A percentile compares a stretch with the other conserved stretches of the same genome.
These are phyloP conservation scores for Eurystomus gularis DNA, from an alignment of 2,113 vertebrate genomes.

Conservation along the genomic window DNA sequence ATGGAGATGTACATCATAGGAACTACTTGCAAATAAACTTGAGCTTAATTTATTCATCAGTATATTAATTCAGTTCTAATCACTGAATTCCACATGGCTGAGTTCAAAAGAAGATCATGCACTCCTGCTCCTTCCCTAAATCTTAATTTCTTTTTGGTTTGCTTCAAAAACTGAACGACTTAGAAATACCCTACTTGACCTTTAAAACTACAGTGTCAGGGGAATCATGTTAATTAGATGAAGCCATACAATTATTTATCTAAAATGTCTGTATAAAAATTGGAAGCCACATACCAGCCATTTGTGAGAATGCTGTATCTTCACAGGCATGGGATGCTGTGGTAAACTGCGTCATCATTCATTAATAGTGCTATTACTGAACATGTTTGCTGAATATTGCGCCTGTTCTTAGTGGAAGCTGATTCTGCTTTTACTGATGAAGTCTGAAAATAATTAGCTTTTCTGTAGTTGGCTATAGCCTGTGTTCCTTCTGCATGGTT, in stretches of 20 bases:
- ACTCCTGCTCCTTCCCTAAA: not conserved
- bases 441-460: not conserved
- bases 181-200: conserved; percentile 21
- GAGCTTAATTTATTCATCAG: conserved; percentile 51
- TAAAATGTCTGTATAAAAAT: not conserved
- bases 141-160: conserved; percentile 34
- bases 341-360: not conserved
- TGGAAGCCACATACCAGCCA: not conserved
- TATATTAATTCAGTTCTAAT: conserved; percentile 61
- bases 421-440: not conserved
- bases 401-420: not conserved
- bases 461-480: not conserved
- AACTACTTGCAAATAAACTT: conserved; percentile 13
- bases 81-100: conserved; percentile 59
- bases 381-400: not conserved
- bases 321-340: not conserved
- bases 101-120: conserved; percentile 48
- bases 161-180: not conserved
- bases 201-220: conserved; percentile 20
- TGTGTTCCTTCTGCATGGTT: not conserved
- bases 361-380: not conserved
- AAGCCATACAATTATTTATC: not conserved
- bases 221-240: not conserved
- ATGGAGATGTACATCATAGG: conserved; percentile 16
- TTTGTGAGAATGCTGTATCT: not conserved